A percentile compares a stretch with the other conserved stretches of the same genome.
phyloP scores from a whole-genome alignment of 2,113 vertebrate genomes.

The pig (Sus scrofa) region T2T-Sscrofa CM000826.6:103897501-103898000 shows the following conservation, averaged over 20 bases:
- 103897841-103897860: background rate
- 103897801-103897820: background rate
- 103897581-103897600: slow-evolving; percentile 19
- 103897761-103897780: background rate
- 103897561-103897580: slow-evolving; percentile 45
- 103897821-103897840: background rate
- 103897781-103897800: background rate
- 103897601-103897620: slow-evolving; percentile 34
- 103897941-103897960: background rate
- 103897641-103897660: background rate
- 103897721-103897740: background rate
- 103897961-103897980: background rate
- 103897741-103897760: background rate
- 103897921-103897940: background rate
- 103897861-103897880: background rate
- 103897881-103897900: background rate
- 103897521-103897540: background rate
- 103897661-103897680: slow-evolving; percentile 51
- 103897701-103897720: slow-evolving; percentile 11
- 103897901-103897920: background rate
- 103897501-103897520: slow-evolving; percentile 48
- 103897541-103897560: slow-evolving; percentile 48
- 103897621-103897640: slow-evolving; percentile 54
- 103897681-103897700: slow-evolving; percentile 24
- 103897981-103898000: background rate